A percentile compares a stretch with the other conserved stretches of the same genome.
Conservation (phyloP, 2,113 vertebrate genomes). For the Melanotaenia duboulayi region DNA sequence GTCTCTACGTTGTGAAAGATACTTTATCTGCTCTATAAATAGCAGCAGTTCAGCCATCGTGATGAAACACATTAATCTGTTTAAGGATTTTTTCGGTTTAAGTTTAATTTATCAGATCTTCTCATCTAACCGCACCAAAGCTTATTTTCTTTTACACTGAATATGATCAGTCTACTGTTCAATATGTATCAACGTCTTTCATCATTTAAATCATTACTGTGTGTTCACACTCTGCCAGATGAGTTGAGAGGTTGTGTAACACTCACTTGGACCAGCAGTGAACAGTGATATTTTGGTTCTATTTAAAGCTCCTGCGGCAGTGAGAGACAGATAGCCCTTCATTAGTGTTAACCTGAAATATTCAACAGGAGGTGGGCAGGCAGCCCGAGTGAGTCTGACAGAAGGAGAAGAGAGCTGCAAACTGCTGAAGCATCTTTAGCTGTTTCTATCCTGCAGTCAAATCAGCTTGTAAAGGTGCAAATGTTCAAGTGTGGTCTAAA, state of each 20-base stretch:
- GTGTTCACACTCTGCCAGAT: no score
- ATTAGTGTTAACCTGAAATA: slow-evolving; percentile 64
- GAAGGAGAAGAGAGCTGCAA: slow-evolving; percentile 3
- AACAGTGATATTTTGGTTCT: slow-evolving; percentile 52
- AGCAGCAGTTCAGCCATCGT: no score
- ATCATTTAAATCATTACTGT: no score
- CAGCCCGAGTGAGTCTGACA: slow-evolving; percentile 11
- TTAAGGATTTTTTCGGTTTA: no score
- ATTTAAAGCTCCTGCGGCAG: slow-evolving; percentile 55
- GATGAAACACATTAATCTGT: no score
- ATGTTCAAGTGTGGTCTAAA: slow-evolving; percentile 13
- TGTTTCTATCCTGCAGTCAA: slow-evolving; percentile 13
- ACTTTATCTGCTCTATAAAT: neutral
- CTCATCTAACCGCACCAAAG: no score
- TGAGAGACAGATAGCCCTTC: slow-evolving; percentile 57
- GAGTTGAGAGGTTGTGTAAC: neutral
- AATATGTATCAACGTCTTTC: no score
- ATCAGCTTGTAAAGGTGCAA: neutral
- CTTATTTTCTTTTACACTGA: no score
- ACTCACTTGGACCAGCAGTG: slow-evolving; percentile 12
- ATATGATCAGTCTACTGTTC: no score
- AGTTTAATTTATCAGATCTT: no score
- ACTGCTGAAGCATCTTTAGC: slow-evolving; percentile 18
- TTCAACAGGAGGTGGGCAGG: slow-evolving; percentile 52
- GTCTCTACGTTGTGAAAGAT: no score